Percentiles rank a stretch among this genome's conserved stretches.
These are phyloP conservation scores for Plecotus auritus DNA, from an alignment of 2,113 vertebrate genomes.

Conservation along the genomic window DNA sequence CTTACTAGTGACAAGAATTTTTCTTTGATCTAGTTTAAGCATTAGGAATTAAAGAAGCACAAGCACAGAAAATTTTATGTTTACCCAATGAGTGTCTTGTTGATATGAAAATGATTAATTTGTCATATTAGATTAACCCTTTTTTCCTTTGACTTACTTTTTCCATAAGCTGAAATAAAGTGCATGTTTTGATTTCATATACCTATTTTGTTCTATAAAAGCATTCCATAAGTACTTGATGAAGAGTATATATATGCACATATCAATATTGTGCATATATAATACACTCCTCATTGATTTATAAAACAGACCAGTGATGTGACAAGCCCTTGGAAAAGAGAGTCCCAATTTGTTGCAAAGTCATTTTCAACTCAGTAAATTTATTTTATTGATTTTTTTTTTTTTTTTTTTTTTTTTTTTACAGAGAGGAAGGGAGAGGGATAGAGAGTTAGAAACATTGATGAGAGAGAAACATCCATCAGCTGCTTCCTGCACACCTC, in stretches of 20 bases:
- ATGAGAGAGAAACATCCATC: too few relatives aligned
- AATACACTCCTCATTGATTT: slow-evolving; percentile 45
- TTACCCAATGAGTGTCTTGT: not conserved
- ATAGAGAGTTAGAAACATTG: too few relatives aligned
- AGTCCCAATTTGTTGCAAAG: slow-evolving; percentile 30
- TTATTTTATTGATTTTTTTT: not conserved
- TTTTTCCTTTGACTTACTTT: not conserved
- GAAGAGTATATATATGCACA: not conserved
- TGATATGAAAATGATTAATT: not conserved
- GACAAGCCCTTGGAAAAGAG: not conserved
- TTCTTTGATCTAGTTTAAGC: not conserved
- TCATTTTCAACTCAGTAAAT: slow-evolving; percentile 25
- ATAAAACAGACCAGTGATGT: not conserved
- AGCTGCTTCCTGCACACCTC: too few relatives aligned
- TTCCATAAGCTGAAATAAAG: not conserved
- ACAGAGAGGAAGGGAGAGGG: too few relatives aligned
- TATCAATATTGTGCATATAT: too few relatives aligned
- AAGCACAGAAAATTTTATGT: not conserved
- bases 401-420: too few relatives aligned
- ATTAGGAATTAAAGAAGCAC: not conserved
- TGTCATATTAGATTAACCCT: not conserved
- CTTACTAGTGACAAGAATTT: not conserved
- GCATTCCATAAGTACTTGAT: not conserved
- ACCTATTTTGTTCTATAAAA: not conserved
- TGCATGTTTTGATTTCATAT: not conserved